Base-by-base conservation (phyloP, 2,888 invertebrate genomes). In the Nomada lathburiana region DNA sequence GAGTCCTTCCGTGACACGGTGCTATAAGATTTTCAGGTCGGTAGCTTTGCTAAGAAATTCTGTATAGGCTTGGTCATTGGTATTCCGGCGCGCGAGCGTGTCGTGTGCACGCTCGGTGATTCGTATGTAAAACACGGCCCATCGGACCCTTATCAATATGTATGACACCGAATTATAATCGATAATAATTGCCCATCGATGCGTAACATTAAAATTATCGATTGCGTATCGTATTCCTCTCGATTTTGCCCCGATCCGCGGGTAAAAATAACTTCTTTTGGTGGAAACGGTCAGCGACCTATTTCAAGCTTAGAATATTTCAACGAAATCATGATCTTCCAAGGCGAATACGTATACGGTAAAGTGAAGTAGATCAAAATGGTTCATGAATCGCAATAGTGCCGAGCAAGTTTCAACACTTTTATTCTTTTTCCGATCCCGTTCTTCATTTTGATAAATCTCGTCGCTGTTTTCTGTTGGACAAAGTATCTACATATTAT, bases 251-350 rank as follows among this genome's bases (percentile, higher is more conserved):
- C 53, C 23, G 53, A 67, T 60, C 64, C 55, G 20, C 36, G 53
- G 69, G 74, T 82, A 82, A 82, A 82, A 82, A 79, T 82, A 78
- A 42, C 71, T 50, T 23, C 20, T 52, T n/a, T 13, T 36, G 7
- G 23, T 26, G 57, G 36, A n/a, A 90, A 90, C 88, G 91, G 92
- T 91, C 93, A 92, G 90, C 91, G 90, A 91, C 91, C 90, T 90
- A 89, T 89, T 88, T 82, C 71, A 78, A 80, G 84, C 84, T 82
- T 82, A 84, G 84, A 82, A 79, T 74, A 70, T 76, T 80, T 76
- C 13, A 10, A n/a, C 16, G 11, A 29, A 50, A 50, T 36, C 36
- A 36, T 7, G 36, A 36, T 36, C n/a, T 18, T 65, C 26, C 13
- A 65, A n/a, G n/a, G 53, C n/a, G n/a, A 53, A 53, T n/a, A 53